A percentile compares a stretch with the other conserved stretches of the same genome.
These are phyloP conservation scores for Noctua pronuba DNA, from an alignment of 2,888 invertebrate genomes.

Conservation along the genomic window DNA sequence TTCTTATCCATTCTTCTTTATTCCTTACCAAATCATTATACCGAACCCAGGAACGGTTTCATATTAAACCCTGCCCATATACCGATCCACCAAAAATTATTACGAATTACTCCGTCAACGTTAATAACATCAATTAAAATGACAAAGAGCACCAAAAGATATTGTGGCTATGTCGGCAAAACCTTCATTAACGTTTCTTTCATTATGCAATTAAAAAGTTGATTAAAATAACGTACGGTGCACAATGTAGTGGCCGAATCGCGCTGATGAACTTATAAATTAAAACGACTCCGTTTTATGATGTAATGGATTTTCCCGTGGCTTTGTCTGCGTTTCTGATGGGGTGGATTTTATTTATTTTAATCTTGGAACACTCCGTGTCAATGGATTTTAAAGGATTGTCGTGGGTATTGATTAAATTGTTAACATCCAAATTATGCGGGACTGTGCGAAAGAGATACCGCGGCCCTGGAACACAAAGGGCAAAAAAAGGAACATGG, in stretches of 20 bases:
- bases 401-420: neutral
- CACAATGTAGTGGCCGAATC: slow-evolving; percentile 54
- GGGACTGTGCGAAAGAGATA: too few relatives aligned
- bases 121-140: slow-evolving; percentile 41
- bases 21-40: neutral
- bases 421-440: too few relatives aligned
- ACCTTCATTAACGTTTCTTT: slow-evolving; percentile 62
- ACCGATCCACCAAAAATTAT: neutral
- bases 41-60: neutral
- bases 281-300: slow-evolving; percentile 53
- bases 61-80: neutral
- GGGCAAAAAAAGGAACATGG: too few relatives aligned
- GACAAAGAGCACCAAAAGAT: slow-evolving; percentile 35
- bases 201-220: slow-evolving; percentile 62
- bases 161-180: slow-evolving; percentile 25
- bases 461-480: too few relatives aligned
- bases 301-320: slow-evolving; percentile 53
- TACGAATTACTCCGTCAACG: slow-evolving; percentile 6
- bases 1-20: neutral
- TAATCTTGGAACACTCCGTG: neutral
- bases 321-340: slow-evolving; percentile 36
- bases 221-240: slow-evolving; percentile 58
- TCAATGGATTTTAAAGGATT: neutral
- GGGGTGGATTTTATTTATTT: slow-evolving; percentile 22
- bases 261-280: slow-evolving; percentile 63